Conservation (phyloP, 2,888 invertebrate genomes). For the Rotaria magnacalcarata region DNA sequence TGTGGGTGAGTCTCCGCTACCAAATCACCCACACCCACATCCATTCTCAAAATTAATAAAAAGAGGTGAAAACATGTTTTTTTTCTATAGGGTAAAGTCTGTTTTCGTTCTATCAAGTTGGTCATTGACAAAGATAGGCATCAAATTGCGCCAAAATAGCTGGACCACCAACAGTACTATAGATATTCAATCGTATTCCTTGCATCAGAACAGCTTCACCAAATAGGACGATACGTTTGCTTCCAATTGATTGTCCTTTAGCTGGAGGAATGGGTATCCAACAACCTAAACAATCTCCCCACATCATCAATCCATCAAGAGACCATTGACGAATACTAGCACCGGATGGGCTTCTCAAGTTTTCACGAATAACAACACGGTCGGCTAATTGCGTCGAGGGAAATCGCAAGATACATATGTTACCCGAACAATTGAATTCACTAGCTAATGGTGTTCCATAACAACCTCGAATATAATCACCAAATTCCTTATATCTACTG, state of each 20-base stretch:
- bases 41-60: too few relatives aligned
- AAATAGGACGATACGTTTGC: not conserved
- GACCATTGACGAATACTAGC: constrained; percentile 21
- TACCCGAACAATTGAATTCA: not conserved
- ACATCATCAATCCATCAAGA: not conserved
- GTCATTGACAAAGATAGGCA: not conserved
- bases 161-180: not conserved
- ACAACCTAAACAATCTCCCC: not conserved
- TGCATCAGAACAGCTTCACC: not conserved
- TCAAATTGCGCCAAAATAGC: not conserved
- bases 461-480: not conserved
- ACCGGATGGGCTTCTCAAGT: not conserved
- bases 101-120: too few relatives aligned
- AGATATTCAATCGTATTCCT: not conserved
- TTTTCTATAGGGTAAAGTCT: too few relatives aligned
- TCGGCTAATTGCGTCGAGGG: not conserved
- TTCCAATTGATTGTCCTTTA: constrained; percentile 19
- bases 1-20: too few relatives aligned
- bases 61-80: too few relatives aligned
- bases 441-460: not conserved
- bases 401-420: not conserved
- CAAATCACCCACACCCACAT: too few relatives aligned
- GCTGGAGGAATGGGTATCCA: not conserved
- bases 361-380: not conserved
- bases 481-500: not conserved